These are phyloP conservation scores for Cherax destructor DNA, from an alignment of 1,140 invertebrate species.

Conservation along the genomic window DNA sequence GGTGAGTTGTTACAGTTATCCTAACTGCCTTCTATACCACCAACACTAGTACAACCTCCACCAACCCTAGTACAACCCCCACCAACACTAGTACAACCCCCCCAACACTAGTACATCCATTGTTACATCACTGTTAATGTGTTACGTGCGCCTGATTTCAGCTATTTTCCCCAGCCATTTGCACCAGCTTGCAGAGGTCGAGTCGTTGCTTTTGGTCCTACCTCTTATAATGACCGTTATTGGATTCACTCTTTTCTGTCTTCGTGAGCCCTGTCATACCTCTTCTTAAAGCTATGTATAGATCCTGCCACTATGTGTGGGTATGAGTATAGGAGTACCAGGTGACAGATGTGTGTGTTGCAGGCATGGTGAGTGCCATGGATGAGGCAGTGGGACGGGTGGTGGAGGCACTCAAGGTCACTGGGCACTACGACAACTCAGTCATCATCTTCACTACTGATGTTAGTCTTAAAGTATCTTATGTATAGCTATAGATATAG, in stretches of 20 bases:
- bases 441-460: conserved; percentile 75
- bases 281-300: background rate
- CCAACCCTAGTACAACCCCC: no score
- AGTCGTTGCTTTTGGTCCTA: no score
- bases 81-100: no score
- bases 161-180: no score
- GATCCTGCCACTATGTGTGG: background rate
- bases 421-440: conserved; percentile 77
- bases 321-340: background rate
- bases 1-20: background rate
- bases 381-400: conserved; percentile 76
- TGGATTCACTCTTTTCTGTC: background rate
- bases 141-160: no score
- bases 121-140: no score
- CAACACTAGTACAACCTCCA: no score
- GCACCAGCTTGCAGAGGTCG: no score
- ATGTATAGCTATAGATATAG: no score
- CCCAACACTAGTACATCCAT: no score
- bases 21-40: no score
- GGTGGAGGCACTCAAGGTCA: conserved; percentile 75
- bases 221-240: background rate
- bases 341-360: background rate
- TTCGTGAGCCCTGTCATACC: no score
- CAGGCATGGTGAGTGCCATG: conserved; percentile 77
- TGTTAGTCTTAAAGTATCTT: conserved; percentile 15